phyloP scores from a whole-genome alignment of 2,113 vertebrate genomes.

The Campylomormyrus tamandua region DNA sequence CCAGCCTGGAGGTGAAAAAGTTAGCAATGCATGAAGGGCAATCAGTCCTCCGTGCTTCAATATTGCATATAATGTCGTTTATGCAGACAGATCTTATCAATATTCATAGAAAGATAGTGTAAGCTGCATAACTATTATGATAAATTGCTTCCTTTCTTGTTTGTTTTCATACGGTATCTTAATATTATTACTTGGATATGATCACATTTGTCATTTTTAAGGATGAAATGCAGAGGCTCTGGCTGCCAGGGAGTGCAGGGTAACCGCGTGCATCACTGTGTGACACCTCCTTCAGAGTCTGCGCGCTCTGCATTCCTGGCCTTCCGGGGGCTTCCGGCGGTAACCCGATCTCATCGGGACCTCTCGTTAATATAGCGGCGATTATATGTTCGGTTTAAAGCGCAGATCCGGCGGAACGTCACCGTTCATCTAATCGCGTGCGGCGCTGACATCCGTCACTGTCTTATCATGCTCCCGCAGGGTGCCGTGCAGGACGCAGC shows the following conservation, averaged over 20 bases:
- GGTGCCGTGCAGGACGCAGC: background rate
- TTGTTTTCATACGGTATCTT: background rate
- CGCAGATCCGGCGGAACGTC: background rate
- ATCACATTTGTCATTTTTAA: background rate
- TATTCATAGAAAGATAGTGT: background rate
- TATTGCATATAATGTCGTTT: background rate
- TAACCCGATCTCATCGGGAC: background rate
- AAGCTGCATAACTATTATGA: background rate
- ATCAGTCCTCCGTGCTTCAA: background rate
- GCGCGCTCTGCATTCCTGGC: background rate
- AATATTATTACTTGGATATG: background rate
- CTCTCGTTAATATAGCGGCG: background rate
- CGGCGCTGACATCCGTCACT: background rate
- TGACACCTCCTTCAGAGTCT: background rate
- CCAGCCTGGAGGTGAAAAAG: background rate
- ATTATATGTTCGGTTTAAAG: background rate
- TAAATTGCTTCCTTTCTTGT: background rate
- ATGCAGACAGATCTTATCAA: background rate
- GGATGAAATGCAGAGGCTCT: background rate
- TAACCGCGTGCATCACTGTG: background rate
- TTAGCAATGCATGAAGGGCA: background rate
- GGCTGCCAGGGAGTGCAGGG: background rate
- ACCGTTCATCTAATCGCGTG: background rate
- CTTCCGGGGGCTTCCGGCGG: background rate
- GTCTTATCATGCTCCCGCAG: conserved; percentile 6